Evolutionary conservation across 2,888 invertebrate genomes (phyloP).

Genomic region (Eristalis pertinax): DNA sequence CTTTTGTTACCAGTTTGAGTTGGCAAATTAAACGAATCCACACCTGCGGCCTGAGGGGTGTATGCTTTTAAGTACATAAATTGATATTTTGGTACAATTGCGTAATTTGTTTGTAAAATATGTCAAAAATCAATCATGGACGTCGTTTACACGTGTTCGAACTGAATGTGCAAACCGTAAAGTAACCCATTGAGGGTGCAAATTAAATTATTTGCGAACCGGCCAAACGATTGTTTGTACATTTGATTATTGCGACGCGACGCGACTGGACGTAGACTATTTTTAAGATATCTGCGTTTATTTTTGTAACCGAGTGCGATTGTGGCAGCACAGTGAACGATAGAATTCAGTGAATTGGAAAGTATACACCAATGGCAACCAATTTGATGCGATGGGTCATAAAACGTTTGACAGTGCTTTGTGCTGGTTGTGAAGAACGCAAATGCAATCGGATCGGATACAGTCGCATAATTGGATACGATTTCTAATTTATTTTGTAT

Average conservation of each 20-base stretch:
- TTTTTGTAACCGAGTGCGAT: background rate
- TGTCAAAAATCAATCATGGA: background rate
- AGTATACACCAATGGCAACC: background rate
- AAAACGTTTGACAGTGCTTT: background rate
- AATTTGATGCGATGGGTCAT: background rate
- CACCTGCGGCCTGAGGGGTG: background rate
- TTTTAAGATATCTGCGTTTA: background rate
- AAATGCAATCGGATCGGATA: too few relatives aligned
- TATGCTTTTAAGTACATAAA: background rate
- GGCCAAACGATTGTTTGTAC: constrained; percentile 9
- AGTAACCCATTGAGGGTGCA: constrained; percentile 13
- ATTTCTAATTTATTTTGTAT: background rate
- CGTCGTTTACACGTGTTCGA: constrained; percentile 4
- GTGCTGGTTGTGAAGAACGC: background rate
- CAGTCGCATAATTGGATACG: background rate
- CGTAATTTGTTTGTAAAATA: background rate
- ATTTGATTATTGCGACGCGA: background rate
- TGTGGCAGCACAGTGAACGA: background rate
- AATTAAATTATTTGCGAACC: constrained; percentile 15
- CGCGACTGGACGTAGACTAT: background rate
- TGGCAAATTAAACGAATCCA: background rate
- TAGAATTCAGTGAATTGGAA: background rate
- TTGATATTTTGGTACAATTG: background rate
- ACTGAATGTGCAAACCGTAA: constrained; percentile 3
- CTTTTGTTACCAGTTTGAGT: background rate